Evolutionary conservation across 2,797 vertebrate genomes (phyloP).

Genomic region (Nannoperca obscura): DNA sequence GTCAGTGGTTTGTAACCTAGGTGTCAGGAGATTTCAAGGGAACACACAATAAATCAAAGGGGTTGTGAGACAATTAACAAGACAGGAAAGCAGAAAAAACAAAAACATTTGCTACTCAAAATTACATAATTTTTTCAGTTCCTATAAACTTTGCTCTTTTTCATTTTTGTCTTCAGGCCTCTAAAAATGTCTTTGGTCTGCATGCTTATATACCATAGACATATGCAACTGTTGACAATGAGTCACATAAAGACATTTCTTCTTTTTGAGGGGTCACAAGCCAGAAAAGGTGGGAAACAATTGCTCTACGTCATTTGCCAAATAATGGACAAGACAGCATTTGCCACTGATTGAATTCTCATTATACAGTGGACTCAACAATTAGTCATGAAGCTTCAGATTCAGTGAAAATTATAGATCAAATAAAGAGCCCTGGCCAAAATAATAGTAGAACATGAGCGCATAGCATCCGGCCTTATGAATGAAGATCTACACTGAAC

Average conservation of each 20-base stretch:
- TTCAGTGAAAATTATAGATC: conserved; percentile 14
- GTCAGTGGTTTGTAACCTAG: neutral
- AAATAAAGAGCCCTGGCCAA: neutral
- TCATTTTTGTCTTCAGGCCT: too few relatives aligned
- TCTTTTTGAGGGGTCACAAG: too few relatives aligned
- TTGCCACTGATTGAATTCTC: neutral
- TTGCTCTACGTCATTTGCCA: neutral
- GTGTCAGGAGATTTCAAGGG: neutral
- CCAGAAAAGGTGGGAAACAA: too few relatives aligned
- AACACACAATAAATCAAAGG: neutral
- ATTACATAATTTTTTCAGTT: too few relatives aligned
- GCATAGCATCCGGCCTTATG: neutral
- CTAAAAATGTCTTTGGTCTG: too few relatives aligned
- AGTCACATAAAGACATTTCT: too few relatives aligned
- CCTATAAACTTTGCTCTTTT: too few relatives aligned
- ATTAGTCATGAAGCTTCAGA: conserved; percentile 8
- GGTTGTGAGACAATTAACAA: neutral
- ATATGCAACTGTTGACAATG: too few relatives aligned
- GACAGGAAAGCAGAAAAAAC: neutral
- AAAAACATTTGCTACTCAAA: too few relatives aligned
- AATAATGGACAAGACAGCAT: neutral
- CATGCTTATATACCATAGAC: too few relatives aligned
- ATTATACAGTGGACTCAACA: conserved; percentile 3
- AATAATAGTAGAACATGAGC: neutral
- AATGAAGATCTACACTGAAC: conserved; percentile 11